These are phyloP conservation scores for Caenorhabditis afra DNA, from an alignment of 2,888 invertebrate genomes.

Conservation along the genomic window DNA sequence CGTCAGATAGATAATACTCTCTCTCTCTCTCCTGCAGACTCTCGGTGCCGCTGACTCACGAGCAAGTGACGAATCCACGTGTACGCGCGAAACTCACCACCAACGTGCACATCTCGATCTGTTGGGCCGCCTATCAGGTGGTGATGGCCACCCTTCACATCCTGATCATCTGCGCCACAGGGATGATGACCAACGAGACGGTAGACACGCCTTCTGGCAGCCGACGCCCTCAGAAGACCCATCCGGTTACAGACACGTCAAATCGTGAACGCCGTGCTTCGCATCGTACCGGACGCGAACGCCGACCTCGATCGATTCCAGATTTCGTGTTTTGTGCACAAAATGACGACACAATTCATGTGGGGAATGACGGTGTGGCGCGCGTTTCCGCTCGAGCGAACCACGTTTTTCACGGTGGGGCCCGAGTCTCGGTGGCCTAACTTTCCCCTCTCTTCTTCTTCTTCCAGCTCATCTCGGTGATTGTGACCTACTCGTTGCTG, in stretches of 20 bases:
- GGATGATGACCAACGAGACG: constrained; percentile 77
- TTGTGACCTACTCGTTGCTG: constrained; percentile 78
- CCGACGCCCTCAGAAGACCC: too few relatives aligned
- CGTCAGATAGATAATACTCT: too few relatives aligned
- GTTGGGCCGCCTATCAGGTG: constrained; percentile 75
- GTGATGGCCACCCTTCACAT: constrained; percentile 75
- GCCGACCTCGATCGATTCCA: constrained; percentile 78
- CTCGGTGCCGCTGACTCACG: constrained; percentile 70
- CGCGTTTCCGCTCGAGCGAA: constrained; percentile 78
- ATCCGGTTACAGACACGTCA: constrained; percentile 78
- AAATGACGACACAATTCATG: constrained; percentile 79
- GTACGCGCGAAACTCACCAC: constrained; percentile 66
- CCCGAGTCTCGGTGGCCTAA: too few relatives aligned
- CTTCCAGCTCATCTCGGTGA: constrained; percentile 77
- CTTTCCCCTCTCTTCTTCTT: too few relatives aligned
- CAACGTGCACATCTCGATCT: constrained; percentile 72
- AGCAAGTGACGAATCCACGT: constrained; percentile 67
- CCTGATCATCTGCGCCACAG: constrained; percentile 74
- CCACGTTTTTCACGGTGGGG: constrained; percentile 79
- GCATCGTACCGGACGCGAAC: constrained; percentile 76
- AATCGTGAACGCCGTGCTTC: constrained; percentile 76
- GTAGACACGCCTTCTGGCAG: too few relatives aligned
- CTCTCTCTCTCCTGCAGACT: constrained; percentile 72
- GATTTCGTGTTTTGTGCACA: constrained; percentile 79
- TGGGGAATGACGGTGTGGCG: constrained; percentile 80